Conservation (phyloP, 2,113 vertebrate genomes). For the Colossoma macropomum region DNA sequence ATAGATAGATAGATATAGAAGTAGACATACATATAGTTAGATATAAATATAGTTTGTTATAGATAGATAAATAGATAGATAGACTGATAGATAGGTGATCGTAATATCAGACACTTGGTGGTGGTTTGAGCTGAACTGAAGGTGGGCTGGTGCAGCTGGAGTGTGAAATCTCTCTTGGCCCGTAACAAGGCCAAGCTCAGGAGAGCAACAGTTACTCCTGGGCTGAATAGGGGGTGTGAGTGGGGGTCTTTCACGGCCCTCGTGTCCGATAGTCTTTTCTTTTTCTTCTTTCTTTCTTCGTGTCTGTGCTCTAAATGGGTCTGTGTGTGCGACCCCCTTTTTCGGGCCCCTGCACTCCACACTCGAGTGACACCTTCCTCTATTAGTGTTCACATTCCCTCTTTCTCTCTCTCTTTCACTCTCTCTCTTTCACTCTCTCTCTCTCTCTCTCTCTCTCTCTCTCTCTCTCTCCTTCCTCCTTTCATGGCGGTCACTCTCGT, state of each 20-base stretch:
- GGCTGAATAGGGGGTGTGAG: neutral
- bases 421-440: conserved; percentile 55
- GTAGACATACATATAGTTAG: too few relatives aligned
- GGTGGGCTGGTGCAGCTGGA: neutral
- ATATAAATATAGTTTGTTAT: too few relatives aligned
- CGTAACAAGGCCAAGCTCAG: conserved; percentile 7
- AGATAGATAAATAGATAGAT: too few relatives aligned
- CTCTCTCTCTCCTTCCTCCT: conserved; percentile 61
- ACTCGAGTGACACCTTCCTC: conserved; percentile 71
- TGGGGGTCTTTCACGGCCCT: conserved; percentile 35
- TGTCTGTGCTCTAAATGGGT: conserved; percentile 62
- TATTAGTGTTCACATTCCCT: conserved; percentile 63
- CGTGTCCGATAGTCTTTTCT: conserved; percentile 63
- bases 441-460: conserved; percentile 51
- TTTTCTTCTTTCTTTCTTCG: conserved; percentile 57
- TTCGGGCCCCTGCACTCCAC: conserved; percentile 69
- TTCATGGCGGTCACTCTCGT: conserved; percentile 80
- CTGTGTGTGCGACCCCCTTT: conserved; percentile 68
- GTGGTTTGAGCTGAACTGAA: neutral
- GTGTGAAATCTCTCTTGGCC: neutral
- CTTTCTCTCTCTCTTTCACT: neutral
- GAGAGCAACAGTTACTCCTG: conserved; percentile 47
- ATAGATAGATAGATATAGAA: too few relatives aligned
- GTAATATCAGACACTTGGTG: neutral
- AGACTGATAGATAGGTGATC: too few relatives aligned